Conservation (phyloP, 2,797 vertebrate species). For the Heliangelus exortis region DNA sequence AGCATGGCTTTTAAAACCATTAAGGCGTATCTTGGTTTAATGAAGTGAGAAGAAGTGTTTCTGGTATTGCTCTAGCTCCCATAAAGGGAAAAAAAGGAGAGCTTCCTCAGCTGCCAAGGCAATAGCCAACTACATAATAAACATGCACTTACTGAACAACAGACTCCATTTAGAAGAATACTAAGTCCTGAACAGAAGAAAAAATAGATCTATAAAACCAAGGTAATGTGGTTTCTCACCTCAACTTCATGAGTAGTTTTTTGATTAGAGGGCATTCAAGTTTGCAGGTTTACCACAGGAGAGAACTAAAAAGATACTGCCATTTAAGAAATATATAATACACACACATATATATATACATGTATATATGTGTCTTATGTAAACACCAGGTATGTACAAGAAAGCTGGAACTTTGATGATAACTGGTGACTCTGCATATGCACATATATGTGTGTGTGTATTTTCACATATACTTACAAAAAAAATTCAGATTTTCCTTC, state of each 20-base stretch:
- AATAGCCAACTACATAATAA: slow-evolving; percentile 3
- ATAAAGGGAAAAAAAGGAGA: slow-evolving; percentile 16
- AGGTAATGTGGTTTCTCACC: neutral
- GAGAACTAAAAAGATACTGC: neutral
- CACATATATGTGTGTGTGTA: fast-evolving
- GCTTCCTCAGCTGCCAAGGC: neutral
- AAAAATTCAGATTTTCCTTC: neutral
- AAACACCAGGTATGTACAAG: neutral
- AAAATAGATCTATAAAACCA: neutral
- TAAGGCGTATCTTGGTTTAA: neutral
- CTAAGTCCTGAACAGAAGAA: neutral
- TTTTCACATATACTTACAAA: neutral
- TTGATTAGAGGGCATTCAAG: neutral
- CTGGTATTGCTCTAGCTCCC: neutral
- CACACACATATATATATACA: too few species aligned
- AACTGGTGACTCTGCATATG: neutral
- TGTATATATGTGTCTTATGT: neutral
- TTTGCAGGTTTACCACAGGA: neutral
- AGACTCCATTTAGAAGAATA: slow-evolving; percentile 15
- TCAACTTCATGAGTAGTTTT: neutral
- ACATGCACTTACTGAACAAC: neutral
- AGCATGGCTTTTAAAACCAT: slow-evolving; percentile 5
- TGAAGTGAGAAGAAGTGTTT: slow-evolving; percentile 14
- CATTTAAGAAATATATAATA: neutral
- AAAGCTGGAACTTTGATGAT: neutral